Percentiles rank a stretch among this genome's conserved stretches.
phyloP scores from a whole-genome alignment of 30 jellyfish, hydroid and myxozoan genomes.

The Hydractinia echinata region DNA sequence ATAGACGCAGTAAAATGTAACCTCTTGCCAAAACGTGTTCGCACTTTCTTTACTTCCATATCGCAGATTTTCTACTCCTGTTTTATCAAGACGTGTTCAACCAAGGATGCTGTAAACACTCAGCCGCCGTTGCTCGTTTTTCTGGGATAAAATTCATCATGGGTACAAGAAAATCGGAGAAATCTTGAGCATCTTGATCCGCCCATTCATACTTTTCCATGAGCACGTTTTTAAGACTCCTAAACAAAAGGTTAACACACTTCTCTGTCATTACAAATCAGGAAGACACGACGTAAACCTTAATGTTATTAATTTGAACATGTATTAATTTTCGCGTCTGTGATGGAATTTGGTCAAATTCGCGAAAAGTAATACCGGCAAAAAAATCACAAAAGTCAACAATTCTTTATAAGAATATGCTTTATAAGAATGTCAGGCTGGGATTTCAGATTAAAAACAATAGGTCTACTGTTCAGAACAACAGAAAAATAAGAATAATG shows the following conservation, averaged over 20 bases:
- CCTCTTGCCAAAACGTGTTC: too few relatives aligned
- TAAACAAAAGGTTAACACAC: not conserved
- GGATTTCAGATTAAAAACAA: too few relatives aligned
- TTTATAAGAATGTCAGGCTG: too few relatives aligned
- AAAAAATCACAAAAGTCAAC: not conserved
- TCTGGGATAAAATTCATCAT: constrained; percentile 94
- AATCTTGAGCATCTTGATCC: constrained; percentile 64
- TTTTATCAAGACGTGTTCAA: constrained; percentile 20
- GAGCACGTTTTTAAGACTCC: constrained; percentile 85
- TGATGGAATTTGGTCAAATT: too few relatives aligned
- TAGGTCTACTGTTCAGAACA: too few relatives aligned
- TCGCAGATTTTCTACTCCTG: too few relatives aligned
- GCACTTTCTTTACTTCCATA: too few relatives aligned
- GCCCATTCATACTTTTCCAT: constrained; percentile 85
- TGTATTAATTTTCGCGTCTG: not conserved
- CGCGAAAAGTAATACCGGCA: not conserved
- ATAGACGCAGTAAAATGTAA: too few relatives aligned
- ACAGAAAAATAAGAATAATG: too few relatives aligned
- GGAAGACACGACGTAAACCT: too few relatives aligned
- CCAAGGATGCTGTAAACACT: constrained; percentile 88
- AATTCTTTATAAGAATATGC: too few relatives aligned
- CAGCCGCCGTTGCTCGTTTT: constrained; percentile 89
- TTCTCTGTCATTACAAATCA: not conserved
- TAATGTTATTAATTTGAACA: too few relatives aligned
- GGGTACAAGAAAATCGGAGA: constrained; percentile 78